phyloP scores from a whole-genome alignment of 1,140 invertebrate genomes.

The Drosophila tsacasi region DNA sequence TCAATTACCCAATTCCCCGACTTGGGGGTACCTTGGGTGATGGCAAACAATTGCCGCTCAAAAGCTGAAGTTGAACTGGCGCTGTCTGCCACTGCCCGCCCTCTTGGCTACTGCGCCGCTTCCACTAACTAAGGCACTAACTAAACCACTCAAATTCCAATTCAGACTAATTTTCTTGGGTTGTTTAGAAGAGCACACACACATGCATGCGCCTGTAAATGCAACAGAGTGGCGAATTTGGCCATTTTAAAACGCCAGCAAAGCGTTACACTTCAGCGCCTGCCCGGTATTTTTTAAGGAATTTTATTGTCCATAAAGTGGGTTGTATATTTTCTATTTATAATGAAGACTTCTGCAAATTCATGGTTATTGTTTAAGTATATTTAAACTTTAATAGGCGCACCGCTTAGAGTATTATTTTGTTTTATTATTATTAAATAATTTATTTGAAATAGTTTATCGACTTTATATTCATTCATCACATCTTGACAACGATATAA shows the following conservation, averaged over 20 bases:
- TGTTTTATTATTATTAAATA: background rate
- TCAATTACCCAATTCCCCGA: constrained; percentile 72
- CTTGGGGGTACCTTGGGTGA: constrained; percentile 33
- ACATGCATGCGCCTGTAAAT: background rate
- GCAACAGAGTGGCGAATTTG: constrained; percentile 35
- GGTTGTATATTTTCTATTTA: background rate
- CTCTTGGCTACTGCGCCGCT: constrained; percentile 53
- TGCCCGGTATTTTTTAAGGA: constrained; percentile 6
- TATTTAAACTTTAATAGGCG: background rate
- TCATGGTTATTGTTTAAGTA: background rate
- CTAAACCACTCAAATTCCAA: constrained; percentile 65
- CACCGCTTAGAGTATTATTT: background rate
- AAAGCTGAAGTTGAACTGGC: constrained; percentile 67
- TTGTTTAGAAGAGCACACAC: constrained; percentile 22
- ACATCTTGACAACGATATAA: no score
- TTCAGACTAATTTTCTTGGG: constrained; percentile 67
- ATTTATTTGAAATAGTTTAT: no score
- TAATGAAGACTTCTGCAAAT: background rate
- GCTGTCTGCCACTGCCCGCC: constrained; percentile 36
- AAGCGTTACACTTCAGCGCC: constrained; percentile 10
- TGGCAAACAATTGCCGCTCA: constrained; percentile 74
- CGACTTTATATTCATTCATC: no score
- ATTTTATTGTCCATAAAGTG: background rate
- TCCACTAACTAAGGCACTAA: constrained; percentile 5
- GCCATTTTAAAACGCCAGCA: constrained; percentile 19